Base-by-base conservation (phyloP, 2,113 vertebrate genomes). In the Jacana jacana region DNA sequence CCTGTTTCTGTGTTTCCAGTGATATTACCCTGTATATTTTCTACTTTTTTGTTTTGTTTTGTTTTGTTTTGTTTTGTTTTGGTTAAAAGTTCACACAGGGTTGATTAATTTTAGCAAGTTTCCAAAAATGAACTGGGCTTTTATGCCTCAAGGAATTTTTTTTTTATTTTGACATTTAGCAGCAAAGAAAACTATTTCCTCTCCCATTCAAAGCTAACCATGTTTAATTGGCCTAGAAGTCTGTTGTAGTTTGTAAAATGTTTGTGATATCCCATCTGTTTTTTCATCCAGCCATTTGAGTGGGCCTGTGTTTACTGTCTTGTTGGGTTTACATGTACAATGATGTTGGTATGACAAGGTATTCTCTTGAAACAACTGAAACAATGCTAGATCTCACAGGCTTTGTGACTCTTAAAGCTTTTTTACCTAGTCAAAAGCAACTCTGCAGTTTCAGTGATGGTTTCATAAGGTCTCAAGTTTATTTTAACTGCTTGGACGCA, bases 131-230 rank as follows among this genome's bases (percentile, higher is more conserved):
- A 97, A 97, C 93, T 92, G 91, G 95, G 83, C 48, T 97, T 98
- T 98, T 97, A 91, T 97, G 98, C 98, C 98, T 95, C 93, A 86
- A 95, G 98, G 98, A 98, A 97, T 96, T 95, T 94, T 98, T 94
- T 97, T 98, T 97, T 98, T 97, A 96, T 91, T 96, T 98, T 98
- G 98, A 99, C 98, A 98, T 99, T 98, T 98, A 98, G 96, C 99
- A 99, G 98, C 98, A 96, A 98, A 98, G 97, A 98, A 98, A 99
- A 98, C 98, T 95, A 98, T 99, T 99, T 99, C 98, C 98, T 99
- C 97, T 96, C 97, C 94, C 95, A 98, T 98, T 98, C 98, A 98
- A 97, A 98, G 95, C 96, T 98, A 98, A 98, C 97, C 97, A 97
- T 97, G 97, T 97, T 98, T 98, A 99, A 99, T 99, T 99, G 98